Evolutionary conservation across 2,888 invertebrate species (phyloP).

Genomic region (Dolichopus griseipennis): DNA sequence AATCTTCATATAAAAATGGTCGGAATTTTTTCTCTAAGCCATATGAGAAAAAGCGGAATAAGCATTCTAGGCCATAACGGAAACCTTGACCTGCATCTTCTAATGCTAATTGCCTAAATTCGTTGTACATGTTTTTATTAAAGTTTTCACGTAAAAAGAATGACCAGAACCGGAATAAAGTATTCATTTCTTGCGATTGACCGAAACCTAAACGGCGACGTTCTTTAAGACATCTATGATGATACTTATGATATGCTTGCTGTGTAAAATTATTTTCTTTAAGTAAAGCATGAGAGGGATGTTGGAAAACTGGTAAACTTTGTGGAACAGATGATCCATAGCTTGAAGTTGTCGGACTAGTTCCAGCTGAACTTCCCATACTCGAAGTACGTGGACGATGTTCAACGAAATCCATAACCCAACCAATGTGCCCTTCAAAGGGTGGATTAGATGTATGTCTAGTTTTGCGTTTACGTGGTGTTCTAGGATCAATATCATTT

Average conservation of each 20-base stretch:
- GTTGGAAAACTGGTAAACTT: conserved; percentile 84
- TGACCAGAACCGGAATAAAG: conserved; percentile 98
- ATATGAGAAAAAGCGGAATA: conserved; percentile 96
- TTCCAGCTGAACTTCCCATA: conserved; percentile 71
- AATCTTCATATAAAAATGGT: conserved; percentile 90
- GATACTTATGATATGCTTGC: conserved; percentile 94
- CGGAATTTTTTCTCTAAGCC: conserved; percentile 94
- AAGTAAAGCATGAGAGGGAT: conserved; percentile 89
- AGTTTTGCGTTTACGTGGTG: conserved; percentile 78
- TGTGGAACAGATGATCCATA: conserved; percentile 72
- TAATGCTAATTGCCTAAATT: conserved; percentile 81
- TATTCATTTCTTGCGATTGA: conserved; percentile 98
- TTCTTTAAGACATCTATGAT: conserved; percentile 81
- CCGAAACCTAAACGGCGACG: conserved; percentile 88
- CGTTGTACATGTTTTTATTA: conserved; percentile 95
- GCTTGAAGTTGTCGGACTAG: conserved; percentile 64
- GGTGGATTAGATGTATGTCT: conserved; percentile 90
- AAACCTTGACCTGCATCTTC: conserved; percentile 89
- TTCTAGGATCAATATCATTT: conserved; percentile 50
- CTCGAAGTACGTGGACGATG: conserved; percentile 72
- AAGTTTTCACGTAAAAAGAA: conserved; percentile 98
- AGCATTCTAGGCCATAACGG: conserved; percentile 75
- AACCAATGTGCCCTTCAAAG: conserved; percentile 90
- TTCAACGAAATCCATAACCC: conserved; percentile 90
- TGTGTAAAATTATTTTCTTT: conserved; percentile 97